phyloP scores from a whole-genome alignment of 2,113 vertebrate species.

The Campylorhamphus procurvoides region DNA sequence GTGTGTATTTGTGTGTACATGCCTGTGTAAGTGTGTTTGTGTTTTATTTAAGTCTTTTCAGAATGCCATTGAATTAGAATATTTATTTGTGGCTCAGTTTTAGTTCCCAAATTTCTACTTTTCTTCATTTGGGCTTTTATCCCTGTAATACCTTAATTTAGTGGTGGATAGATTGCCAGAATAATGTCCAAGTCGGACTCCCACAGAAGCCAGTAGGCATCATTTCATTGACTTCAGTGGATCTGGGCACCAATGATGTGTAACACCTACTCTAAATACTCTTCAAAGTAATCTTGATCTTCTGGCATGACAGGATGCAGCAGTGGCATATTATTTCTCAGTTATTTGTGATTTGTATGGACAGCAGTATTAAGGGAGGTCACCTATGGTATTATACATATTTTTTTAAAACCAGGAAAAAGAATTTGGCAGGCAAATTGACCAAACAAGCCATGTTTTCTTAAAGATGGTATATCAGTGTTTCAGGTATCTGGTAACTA shows the following conservation, averaged over 20 bases:
- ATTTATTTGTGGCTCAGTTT: slow-evolving; percentile 16
- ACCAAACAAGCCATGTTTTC: slow-evolving; percentile 15
- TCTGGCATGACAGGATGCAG: slow-evolving; percentile 29
- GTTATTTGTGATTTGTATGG: neutral
- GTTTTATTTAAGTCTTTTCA: slow-evolving; percentile 14
- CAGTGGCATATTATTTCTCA: neutral
- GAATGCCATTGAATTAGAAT: neutral
- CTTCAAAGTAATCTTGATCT: slow-evolving; percentile 11
- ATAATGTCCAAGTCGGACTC: slow-evolving; percentile 17
- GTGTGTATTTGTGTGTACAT: neutral
- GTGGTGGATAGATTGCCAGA: slow-evolving; percentile 11
- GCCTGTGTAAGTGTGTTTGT: neutral
- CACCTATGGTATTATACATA: neutral
- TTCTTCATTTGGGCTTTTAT: slow-evolving; percentile 19
- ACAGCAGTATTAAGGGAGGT: neutral
- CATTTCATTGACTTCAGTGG: slow-evolving; percentile 18
- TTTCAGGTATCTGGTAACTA: slow-evolving; percentile 51
- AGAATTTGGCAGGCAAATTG: neutral
- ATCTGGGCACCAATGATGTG: slow-evolving; percentile 23
- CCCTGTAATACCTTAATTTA: neutral
- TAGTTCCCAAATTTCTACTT: neutral
- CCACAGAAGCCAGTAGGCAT: slow-evolving; percentile 23
- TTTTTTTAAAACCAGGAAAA: neutral
- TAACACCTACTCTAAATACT: neutral
- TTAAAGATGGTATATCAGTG: slow-evolving; percentile 12